Evolutionary conservation across 2,113 vertebrate species (phyloP).

Genomic region (Tragelaphus imberbis): DNA sequence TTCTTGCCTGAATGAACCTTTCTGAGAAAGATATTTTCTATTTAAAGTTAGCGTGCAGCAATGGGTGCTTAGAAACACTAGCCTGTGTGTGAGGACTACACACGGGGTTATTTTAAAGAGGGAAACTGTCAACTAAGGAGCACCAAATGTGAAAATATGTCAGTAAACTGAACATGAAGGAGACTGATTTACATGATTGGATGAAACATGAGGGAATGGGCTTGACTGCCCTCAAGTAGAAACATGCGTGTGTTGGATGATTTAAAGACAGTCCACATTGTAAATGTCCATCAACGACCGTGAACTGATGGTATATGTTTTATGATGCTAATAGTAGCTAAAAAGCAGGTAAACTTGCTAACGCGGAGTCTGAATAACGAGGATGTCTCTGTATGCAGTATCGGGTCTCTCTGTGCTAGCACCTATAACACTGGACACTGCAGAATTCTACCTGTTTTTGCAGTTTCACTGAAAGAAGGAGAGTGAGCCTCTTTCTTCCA

Average conservation of each 20-base stretch:
- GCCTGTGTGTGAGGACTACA: too few species aligned
- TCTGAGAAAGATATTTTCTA: too few species aligned
- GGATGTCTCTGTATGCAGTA: fast-evolving
- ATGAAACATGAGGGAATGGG: too few species aligned
- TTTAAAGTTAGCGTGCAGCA: too few species aligned
- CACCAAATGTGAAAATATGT: too few species aligned
- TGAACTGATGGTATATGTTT: neutral
- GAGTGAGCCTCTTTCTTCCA: neutral
- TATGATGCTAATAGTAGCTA: neutral
- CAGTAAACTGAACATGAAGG: too few species aligned
- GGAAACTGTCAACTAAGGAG: too few species aligned
- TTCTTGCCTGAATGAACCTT: too few species aligned
- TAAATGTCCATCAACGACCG: neutral
- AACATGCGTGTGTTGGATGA: neutral
- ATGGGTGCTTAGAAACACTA: too few species aligned
- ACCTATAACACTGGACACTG: neutral
- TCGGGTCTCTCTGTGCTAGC: neutral
- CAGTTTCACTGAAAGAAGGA: neutral
- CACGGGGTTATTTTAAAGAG: too few species aligned
- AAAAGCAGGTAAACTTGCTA: neutral
- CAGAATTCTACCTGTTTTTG: neutral
- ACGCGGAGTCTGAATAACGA: neutral
- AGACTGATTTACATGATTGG: too few species aligned
- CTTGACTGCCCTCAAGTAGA: too few species aligned
- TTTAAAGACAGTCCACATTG: neutral